These are phyloP conservation scores for Stegostoma tigrinum DNA, from an alignment of 2,113 vertebrate genomes.

Conservation along the genomic window DNA sequence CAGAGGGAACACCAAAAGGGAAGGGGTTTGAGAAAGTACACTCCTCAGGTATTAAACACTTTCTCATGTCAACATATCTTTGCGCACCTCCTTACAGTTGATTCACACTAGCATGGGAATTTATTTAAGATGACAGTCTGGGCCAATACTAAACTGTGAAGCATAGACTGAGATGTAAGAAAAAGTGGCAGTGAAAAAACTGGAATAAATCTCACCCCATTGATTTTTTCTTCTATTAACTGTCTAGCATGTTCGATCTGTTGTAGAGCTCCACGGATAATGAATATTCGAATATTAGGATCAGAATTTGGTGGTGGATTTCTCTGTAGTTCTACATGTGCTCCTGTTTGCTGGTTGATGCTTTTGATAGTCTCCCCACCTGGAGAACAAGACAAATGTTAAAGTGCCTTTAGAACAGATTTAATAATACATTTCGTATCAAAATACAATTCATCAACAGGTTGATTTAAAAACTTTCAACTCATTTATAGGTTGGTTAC, in stretches of 20 bases:
- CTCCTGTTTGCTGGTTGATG: constrained; percentile 97
- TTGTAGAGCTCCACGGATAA: constrained; percentile 83
- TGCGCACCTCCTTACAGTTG: neutral
- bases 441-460: neutral
- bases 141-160: neutral
- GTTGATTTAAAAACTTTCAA: too few species aligned
- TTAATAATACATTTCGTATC: neutral
- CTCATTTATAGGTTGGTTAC: too few species aligned
- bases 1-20: neutral
- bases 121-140: neutral
- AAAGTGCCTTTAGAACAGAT: neutral
- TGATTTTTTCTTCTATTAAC: constrained; percentile 95
- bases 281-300: constrained; percentile 85
- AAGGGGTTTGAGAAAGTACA: neutral
- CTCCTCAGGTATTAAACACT: neutral
- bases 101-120: neutral
- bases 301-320: constrained; percentile 93
- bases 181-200: neutral
- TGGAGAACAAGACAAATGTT: constrained; percentile 44
- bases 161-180: neutral
- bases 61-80: neutral
- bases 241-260: constrained; percentile 90
- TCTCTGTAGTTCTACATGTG: constrained; percentile 91
- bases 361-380: constrained; percentile 97
- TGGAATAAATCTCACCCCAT: constrained; percentile 66